Evolutionary conservation across 2,797 vertebrate species (phyloP).

Genomic region (Xenops minutus): DNA sequence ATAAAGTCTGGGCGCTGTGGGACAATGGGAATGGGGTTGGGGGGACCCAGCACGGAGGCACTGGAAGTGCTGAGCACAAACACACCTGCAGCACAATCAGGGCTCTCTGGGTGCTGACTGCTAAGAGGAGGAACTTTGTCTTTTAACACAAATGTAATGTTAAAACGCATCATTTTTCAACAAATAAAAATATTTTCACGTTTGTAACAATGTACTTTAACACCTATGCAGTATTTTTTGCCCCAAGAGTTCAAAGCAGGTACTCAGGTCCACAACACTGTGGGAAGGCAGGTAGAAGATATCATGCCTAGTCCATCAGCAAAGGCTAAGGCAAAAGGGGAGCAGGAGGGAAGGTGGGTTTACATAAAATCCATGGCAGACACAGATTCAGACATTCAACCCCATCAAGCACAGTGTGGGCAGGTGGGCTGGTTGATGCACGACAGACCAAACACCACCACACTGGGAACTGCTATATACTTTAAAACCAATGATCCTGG

Average conservation of each 20-base stretch:
- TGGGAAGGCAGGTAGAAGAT: neutral
- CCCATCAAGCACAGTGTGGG: fast-evolving
- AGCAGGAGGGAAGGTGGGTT: neutral
- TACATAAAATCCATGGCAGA: neutral
- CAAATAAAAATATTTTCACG: neutral
- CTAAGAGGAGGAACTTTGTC: neutral
- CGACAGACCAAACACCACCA: fast-evolving
- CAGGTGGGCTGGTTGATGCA: neutral
- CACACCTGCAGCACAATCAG: neutral
- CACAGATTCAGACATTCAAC: neutral
- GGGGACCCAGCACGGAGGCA: fast-evolving
- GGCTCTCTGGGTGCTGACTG: neutral
- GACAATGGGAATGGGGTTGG: neutral
- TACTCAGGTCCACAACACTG: fast-evolving
- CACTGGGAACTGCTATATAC: fast-evolving
- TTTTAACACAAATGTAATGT: neutral
- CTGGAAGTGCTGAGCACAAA: neutral
- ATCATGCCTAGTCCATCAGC: neutral
- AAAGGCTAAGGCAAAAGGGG: neutral
- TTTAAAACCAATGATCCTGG: neutral
- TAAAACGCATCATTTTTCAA: neutral
- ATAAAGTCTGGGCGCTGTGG: neutral
- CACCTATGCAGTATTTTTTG: neutral
- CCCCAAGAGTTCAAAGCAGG: neutral
- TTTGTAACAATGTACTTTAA: fast-evolving